Evolutionary conservation across 37 sponge, comb jelly and placozoan genomes (phyloP).

Genomic region (Amphimedon queenslandica): DNA sequence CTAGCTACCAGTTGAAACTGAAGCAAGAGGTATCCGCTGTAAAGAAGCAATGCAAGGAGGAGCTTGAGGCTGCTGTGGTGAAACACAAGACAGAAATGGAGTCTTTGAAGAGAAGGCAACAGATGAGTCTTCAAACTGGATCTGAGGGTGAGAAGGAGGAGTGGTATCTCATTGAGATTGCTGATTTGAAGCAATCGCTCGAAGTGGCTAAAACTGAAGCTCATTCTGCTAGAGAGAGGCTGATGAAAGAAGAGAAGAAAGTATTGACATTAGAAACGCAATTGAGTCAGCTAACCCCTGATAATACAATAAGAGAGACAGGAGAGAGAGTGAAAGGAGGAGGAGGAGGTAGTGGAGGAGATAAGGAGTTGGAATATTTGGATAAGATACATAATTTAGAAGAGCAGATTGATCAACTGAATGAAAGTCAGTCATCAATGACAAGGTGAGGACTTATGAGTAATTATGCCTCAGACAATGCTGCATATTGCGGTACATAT

Average conservation of each 20-base stretch:
- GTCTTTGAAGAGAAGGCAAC: background rate
- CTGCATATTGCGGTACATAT: no score
- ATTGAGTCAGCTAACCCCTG: conserved; percentile 11
- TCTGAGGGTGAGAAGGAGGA: background rate
- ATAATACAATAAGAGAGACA: conserved; percentile 17
- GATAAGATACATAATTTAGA: background rate
- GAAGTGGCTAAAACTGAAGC: conserved; percentile 1
- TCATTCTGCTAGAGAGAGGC: conserved; percentile 12
- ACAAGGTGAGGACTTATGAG: conserved; percentile 7
- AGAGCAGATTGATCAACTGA: conserved; percentile 1
- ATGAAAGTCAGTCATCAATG: background rate
- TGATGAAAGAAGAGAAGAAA: conserved; percentile 18
- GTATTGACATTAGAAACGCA: conserved; percentile 16
- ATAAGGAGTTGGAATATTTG: background rate
- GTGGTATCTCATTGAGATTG: background rate
- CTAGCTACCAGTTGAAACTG: background rate
- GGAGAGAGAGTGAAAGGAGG: background rate
- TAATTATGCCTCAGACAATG: no score
- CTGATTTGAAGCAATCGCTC: conserved; percentile 7
- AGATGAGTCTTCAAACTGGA: background rate
- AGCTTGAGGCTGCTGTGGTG: no score
- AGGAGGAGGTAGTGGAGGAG: conserved; percentile 10
- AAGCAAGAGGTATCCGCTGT: background rate
- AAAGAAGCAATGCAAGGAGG: no score
- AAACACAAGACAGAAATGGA: no score